Percentiles rank a stretch among this genome's conserved stretches.
Conservation (phyloP, 2,888 invertebrate genomes). For the Caenorhabditis imperialis region DNA sequence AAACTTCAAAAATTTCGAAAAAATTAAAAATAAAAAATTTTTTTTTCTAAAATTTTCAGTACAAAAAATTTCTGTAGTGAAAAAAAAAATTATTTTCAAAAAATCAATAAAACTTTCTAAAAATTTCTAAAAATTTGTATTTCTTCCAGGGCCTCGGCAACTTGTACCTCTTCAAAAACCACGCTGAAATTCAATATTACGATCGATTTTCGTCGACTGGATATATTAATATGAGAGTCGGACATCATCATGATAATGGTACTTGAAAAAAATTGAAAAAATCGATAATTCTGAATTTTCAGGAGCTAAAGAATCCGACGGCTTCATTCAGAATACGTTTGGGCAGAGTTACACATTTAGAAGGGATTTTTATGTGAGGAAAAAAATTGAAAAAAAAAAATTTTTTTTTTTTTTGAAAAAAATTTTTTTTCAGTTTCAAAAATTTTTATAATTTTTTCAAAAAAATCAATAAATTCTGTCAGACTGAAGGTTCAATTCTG, state of each 20-base stretch:
- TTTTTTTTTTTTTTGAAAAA: too few relatives aligned
- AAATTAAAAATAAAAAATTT: too few relatives aligned
- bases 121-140: too few relatives aligned
- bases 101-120: background rate
- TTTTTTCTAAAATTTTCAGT: too few relatives aligned
- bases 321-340: constrained; percentile 67
- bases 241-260: constrained; percentile 56
- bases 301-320: constrained; percentile 61
- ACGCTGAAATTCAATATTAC: constrained; percentile 59
- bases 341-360: constrained; percentile 59
- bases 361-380: constrained; percentile 65
- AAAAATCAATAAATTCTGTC: too few relatives aligned
- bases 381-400: background rate
- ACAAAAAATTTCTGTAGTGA: too few relatives aligned
- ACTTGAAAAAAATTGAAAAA: constrained; percentile 1
- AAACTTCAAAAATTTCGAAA: too few relatives aligned
- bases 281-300: constrained; percentile 16
- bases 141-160: constrained; percentile 65
- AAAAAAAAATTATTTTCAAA: too few relatives aligned
- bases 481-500: too few relatives aligned
- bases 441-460: too few relatives aligned
- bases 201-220: constrained; percentile 67
- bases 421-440: too few relatives aligned
- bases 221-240: constrained; percentile 47
- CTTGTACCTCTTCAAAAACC: constrained; percentile 64